Percentiles rank a stretch among this genome's conserved stretches.
Evolutionary conservation across 2,797 vertebrate species (phyloP).

Genomic region (Nasua narica): DNA sequence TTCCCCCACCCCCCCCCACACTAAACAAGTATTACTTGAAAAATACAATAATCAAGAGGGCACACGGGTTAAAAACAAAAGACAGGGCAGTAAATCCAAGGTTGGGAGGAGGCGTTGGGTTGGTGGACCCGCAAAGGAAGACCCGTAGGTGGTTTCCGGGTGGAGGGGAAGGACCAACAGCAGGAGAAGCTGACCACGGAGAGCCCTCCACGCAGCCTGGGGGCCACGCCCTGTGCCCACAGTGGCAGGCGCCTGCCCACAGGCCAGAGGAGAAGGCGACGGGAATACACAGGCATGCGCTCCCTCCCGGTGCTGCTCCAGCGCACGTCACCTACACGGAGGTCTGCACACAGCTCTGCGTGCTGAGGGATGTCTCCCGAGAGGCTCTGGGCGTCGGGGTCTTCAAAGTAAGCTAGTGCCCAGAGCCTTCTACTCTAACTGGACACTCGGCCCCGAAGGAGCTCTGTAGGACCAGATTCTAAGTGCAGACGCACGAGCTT

Average conservation of each 20-base stretch:
- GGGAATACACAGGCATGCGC: accelerated
- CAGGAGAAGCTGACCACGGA: not conserved
- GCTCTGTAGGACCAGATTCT: not conserved
- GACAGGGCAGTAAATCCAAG: not conserved
- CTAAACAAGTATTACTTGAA: not conserved
- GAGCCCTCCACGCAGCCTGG: accelerated
- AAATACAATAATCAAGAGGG: not conserved
- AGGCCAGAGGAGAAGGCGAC: too few species aligned
- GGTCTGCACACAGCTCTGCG: not conserved
- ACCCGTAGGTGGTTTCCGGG: not conserved
- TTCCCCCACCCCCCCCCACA: not conserved
- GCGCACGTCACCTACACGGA: accelerated
- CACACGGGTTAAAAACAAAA: not conserved
- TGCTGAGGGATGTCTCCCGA: accelerated
- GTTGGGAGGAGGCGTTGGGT: not conserved
- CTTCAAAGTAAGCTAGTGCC: not conserved
- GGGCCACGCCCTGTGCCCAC: not conserved
- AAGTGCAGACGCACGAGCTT: not conserved
- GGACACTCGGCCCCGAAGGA: not conserved
- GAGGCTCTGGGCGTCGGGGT: too few species aligned
- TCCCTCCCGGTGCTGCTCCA: not conserved
- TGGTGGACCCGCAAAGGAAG: not conserved
- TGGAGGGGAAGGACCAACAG: not conserved
- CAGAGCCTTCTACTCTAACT: not conserved
- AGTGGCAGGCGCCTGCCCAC: not conserved